Evolutionary conservation across 1,140 invertebrate species (phyloP).

Genomic region (Steinernema khuongi): DNA sequence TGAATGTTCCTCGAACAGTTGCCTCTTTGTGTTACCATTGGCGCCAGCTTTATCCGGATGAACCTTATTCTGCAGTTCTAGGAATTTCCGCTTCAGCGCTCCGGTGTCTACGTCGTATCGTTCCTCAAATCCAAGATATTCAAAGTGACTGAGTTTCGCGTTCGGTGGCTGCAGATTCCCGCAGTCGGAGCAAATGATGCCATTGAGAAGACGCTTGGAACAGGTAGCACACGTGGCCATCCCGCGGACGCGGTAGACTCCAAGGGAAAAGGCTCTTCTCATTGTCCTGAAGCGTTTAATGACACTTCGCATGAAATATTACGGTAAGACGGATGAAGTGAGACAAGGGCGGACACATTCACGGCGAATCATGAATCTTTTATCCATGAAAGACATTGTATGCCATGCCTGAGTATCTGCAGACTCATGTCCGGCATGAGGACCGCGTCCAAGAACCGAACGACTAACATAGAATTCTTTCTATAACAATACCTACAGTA

Average conservation of each 20-base stretch:
- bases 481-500: too few relatives aligned
- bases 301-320: too few relatives aligned
- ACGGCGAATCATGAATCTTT: too few relatives aligned
- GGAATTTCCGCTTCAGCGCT: neutral
- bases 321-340: too few relatives aligned
- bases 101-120: neutral
- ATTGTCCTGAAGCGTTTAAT: too few relatives aligned
- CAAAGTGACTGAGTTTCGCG: neutral
- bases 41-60: neutral
- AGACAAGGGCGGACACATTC: too few relatives aligned
- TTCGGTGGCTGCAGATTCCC: neutral
- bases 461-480: too few relatives aligned
- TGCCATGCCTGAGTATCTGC: too few relatives aligned
- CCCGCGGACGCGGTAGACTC: neutral
- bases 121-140: neutral
- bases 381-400: too few relatives aligned
- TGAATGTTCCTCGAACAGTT: neutral
- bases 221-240: neutral
- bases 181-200: neutral
- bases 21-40: neutral
- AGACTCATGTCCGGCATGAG: too few relatives aligned
- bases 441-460: too few relatives aligned
- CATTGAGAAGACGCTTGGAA: neutral
- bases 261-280: constrained; percentile 45
- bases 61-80: neutral